Evolutionary conservation across 2,113 vertebrate species (phyloP), one percentile per base, ranked within the genome.

Genomic region (Uropsilus gracilis): DNA sequence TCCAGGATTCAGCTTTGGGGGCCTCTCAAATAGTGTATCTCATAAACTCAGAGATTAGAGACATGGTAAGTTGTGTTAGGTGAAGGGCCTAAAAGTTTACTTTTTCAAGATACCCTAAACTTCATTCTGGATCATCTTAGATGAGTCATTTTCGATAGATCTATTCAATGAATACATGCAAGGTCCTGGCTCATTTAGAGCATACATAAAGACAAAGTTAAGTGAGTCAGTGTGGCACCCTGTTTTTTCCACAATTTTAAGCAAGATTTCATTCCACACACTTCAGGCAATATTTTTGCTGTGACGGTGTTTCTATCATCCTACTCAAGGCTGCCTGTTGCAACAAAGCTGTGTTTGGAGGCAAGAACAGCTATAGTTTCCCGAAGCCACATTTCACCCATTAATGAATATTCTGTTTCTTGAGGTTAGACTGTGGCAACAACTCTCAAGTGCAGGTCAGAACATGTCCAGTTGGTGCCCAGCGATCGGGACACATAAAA

Each of bases 321-420:
- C 88, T 80, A 30, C 34, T 72, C 39, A 72, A 77, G 72, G 66
- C 12, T 34, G 42, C 34, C 61, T 59, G 30, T 73, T 37, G 14
- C 13, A 72, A 76, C 46, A 34, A 84, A 85, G 66, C 37, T 71
- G 1, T n/a, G 30, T 57, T 76, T 3, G 1, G 42, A 50, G 26
- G 75, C 22, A 72, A 50, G 39, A 68, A 59, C 50, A 28, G 76
- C 61, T 91, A 6, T 9, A 39, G 24, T 44, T 75, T 89, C 42
- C 80, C 28, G 24, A 44, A 86, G 77, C 18, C 59, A 57, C 39
- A 53, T 89, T 68, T 59, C 37, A 57, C 37, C 86, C 61, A 72
- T 83, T 94, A 94, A 91, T 87, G 89, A 87, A 76, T 93, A 80
- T 84, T 89, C 86, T 90, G 7, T 84, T 72, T 89, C 73, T 72